Conservation (phyloP, 2,797 vertebrate genomes). For the Sarcoramphus papa region DNA sequence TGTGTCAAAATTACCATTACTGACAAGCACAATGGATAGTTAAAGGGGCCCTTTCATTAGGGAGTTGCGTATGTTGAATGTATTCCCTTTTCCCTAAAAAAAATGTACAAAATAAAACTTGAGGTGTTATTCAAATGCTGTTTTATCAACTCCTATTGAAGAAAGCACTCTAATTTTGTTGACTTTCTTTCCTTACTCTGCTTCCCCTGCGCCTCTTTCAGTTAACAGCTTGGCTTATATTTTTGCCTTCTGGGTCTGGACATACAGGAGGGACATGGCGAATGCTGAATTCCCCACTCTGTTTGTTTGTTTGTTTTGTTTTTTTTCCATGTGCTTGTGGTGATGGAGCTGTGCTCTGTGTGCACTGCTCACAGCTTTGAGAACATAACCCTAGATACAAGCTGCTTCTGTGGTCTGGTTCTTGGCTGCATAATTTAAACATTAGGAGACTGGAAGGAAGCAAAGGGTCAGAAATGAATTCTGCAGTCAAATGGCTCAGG, state of each 20-base stretch:
- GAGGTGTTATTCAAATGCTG: not conserved
- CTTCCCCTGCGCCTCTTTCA: not conserved
- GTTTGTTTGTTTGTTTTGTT: not conserved
- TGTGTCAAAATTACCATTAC: not conserved
- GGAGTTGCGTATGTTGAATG: not conserved
- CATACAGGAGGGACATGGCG: not conserved
- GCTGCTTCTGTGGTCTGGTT: not conserved
- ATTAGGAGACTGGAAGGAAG: not conserved
- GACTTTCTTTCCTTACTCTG: not conserved
- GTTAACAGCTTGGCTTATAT: not conserved
- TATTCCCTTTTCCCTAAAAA: not conserved
- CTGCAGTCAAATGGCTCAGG: not conserved
- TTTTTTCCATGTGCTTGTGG: not conserved
- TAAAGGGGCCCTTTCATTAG: not conserved
- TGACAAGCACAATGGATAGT: not conserved
- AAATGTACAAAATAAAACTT: not conserved
- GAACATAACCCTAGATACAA: not conserved
- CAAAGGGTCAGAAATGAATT: slow-evolving; percentile 43
- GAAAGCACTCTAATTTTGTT: not conserved
- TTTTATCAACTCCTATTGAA: not conserved
- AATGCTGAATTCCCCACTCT: not conserved
- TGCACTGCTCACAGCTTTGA: not conserved
- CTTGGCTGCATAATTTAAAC: not conserved
- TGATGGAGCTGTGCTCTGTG: not conserved
- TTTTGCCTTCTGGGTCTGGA: not conserved